phyloP scores from a whole-genome alignment of 2,113 vertebrate species.

The Erpornis zantholeuca region DNA sequence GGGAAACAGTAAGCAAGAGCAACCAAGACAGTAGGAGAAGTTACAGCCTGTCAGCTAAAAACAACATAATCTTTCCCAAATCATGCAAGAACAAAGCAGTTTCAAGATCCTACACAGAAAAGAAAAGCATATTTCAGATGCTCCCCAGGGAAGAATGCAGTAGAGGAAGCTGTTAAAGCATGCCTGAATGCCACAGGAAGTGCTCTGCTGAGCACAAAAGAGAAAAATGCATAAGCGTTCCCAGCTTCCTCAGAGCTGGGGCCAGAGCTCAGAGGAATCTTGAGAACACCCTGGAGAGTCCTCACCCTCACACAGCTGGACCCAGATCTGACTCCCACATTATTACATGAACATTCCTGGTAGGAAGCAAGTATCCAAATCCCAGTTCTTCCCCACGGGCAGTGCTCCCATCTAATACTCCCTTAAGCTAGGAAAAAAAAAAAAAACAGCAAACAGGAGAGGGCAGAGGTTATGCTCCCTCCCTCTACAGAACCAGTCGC shows the following conservation, averaged over 20 bases:
- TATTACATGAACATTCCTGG: background rate
- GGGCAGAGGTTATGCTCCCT: background rate
- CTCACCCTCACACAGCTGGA: background rate
- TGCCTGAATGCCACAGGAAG: slow-evolving; percentile 1
- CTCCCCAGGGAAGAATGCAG: background rate
- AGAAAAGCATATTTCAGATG: background rate
- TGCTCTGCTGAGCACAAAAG: background rate
- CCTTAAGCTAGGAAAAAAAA: background rate
- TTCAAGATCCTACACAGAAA: background rate
- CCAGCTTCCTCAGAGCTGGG: background rate
- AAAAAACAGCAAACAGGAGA: background rate
- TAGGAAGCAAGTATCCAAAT: background rate
- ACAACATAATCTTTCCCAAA: slow-evolving; percentile 29
- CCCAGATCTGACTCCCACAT: background rate
- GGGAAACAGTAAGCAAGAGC: slow-evolving; percentile 50
- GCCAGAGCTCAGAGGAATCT: background rate
- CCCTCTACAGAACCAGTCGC: background rate
- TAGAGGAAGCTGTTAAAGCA: background rate
- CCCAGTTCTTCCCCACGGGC: background rate
- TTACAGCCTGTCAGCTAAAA: background rate
- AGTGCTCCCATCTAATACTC: background rate
- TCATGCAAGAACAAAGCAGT: slow-evolving; percentile 28
- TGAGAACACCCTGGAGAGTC: background rate
- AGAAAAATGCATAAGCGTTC: background rate
- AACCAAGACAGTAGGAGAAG: slow-evolving; percentile 47